These are phyloP conservation scores for Apamea sordens DNA, from an alignment of 2,888 invertebrate species.

Conservation along the genomic window DNA sequence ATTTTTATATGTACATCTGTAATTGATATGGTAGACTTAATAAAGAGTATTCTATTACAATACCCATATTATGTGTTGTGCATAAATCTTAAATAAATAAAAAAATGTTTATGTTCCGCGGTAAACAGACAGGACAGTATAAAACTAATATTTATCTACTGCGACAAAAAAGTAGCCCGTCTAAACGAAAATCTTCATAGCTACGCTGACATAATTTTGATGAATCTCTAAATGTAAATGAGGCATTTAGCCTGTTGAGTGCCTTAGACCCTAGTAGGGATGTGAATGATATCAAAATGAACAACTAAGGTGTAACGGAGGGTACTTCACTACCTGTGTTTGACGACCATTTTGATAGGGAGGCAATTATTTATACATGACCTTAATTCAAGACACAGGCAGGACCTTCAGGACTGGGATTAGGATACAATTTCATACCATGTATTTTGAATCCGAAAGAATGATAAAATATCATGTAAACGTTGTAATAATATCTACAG, in stretches of 20 bases:
- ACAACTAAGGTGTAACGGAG: neutral
- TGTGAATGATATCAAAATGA: constrained; percentile 27
- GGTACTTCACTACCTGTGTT: constrained; percentile 4
- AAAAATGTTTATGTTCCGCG: too few species aligned
- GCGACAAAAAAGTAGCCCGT: constrained; percentile 40
- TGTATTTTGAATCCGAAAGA: too few species aligned
- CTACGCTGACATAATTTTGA: constrained; percentile 45
- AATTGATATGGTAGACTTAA: too few species aligned
- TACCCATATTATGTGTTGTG: too few species aligned
- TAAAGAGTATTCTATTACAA: too few species aligned
- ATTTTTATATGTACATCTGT: too few species aligned
- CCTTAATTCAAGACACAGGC: neutral
- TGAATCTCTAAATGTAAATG: constrained; percentile 62
- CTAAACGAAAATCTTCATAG: constrained; percentile 4
- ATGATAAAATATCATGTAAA: too few species aligned
- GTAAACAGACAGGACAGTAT: too few species aligned
- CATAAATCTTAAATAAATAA: too few species aligned
- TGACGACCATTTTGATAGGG: neutral
- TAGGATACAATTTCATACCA: too few species aligned
- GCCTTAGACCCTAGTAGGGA: constrained; percentile 8
- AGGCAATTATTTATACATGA: neutral
- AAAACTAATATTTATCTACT: neutral
- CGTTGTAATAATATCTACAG: too few species aligned
- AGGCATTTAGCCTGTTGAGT: constrained; percentile 52
- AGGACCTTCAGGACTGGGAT: neutral